These are phyloP conservation scores for Oryzias dopingdopingensis DNA, from an alignment of 2,797 vertebrate genomes.

Conservation along the genomic window DNA sequence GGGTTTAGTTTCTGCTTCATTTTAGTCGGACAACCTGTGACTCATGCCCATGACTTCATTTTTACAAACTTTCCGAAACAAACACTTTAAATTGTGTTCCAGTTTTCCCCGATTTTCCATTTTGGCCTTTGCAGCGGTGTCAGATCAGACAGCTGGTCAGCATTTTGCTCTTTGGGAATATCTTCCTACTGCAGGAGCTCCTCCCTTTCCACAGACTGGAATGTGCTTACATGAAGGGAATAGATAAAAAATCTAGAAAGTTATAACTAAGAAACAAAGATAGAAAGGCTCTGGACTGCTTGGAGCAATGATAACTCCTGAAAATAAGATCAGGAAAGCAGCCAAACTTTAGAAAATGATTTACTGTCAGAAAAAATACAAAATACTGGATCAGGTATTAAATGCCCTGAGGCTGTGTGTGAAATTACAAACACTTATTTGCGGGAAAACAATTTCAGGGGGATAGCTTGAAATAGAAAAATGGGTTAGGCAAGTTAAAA, in stretches of 20 bases:
- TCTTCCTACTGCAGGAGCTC: constrained; percentile 60
- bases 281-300: constrained; percentile 9
- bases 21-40: constrained; percentile 6
- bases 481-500: neutral
- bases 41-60: neutral
- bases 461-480: constrained; percentile 2
- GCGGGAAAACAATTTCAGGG: constrained; percentile 1
- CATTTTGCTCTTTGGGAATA: constrained; percentile 59
- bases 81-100: neutral
- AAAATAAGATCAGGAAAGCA: neutral
- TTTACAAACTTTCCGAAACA: neutral
- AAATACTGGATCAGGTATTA: neutral
- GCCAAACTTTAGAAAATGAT: neutral
- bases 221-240: constrained; percentile 78
- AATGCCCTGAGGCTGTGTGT: constrained; percentile 3
- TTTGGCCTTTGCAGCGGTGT: constrained; percentile 15
- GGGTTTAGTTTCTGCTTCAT: constrained; percentile 13
- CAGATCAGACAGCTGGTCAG: constrained; percentile 38
- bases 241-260: constrained; percentile 52
- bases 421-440: constrained; percentile 17
- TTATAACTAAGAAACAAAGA: constrained; percentile 12
- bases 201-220: constrained; percentile 64
- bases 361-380: constrained; percentile 4
- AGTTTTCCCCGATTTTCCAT: neutral
- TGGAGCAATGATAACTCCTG: constrained; percentile 2